These are phyloP conservation scores for Hyperoplus immaculatus DNA, from an alignment of 2,797 vertebrate species.

Conservation along the genomic window DNA sequence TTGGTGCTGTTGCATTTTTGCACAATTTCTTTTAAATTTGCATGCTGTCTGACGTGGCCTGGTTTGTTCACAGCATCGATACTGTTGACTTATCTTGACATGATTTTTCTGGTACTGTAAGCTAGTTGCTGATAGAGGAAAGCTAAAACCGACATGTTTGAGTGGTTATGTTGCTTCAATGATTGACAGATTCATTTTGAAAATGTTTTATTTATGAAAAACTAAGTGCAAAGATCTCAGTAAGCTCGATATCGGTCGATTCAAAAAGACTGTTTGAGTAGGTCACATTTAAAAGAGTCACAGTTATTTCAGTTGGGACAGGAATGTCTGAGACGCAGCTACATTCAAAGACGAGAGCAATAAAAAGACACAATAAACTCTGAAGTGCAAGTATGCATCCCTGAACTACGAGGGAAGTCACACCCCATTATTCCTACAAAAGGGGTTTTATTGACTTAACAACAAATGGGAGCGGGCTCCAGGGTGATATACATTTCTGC, in stretches of 20 bases:
- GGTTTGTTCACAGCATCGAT: neutral
- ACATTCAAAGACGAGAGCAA: constrained; percentile 44
- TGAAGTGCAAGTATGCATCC: constrained; percentile 55
- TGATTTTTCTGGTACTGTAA: constrained; percentile 6
- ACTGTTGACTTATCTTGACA: too few species aligned
- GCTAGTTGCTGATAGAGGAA: neutral
- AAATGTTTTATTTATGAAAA: constrained; percentile 50
- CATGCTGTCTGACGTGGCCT: neutral
- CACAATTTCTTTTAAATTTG: neutral
- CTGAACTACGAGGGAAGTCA: constrained; percentile 26
- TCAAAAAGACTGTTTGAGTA: neutral
- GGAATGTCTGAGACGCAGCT: constrained; percentile 46
- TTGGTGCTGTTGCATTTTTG: neutral
- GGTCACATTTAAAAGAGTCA: constrained; percentile 22
- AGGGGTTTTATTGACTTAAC: constrained; percentile 52
- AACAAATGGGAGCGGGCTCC: constrained; percentile 49
- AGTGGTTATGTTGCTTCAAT: constrained; percentile 1
- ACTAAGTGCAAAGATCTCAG: constrained; percentile 41
- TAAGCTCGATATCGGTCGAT: constrained; percentile 8
- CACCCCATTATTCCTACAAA: constrained; percentile 44
- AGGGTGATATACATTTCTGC: constrained; percentile 44
- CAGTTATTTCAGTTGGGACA: constrained; percentile 14
- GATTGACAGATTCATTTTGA: constrained; percentile 12
- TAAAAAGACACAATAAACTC: constrained; percentile 60
- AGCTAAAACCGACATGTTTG: neutral